Evolutionary conservation across 1,140 invertebrate species (phyloP).

Genomic region (Platyscapa corneri): DNA sequence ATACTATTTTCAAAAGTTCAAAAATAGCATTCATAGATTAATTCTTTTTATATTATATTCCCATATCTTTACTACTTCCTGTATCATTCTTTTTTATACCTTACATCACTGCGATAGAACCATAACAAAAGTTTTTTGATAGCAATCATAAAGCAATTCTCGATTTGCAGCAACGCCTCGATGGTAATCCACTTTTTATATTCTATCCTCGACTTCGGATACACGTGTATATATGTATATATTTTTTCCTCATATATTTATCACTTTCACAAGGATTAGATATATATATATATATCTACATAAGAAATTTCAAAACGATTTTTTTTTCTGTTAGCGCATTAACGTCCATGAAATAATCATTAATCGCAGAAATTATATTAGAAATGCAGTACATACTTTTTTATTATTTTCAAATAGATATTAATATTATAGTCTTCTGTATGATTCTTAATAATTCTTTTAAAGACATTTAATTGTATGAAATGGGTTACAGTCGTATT

Average conservation of each 20-base stretch:
- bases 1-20: neutral
- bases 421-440: no score
- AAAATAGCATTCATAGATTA: neutral
- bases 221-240: neutral
- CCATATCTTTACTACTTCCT: neutral
- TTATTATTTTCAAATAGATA: no score
- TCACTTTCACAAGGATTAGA: neutral
- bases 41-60: neutral
- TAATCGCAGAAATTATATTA: no score
- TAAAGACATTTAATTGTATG: no score
- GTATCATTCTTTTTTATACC: neutral
- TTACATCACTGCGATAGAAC: neutral
- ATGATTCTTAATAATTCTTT: no score
- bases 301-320: no score
- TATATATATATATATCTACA: no score
- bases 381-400: no score
- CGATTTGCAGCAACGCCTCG: neutral
- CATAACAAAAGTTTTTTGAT: neutral
- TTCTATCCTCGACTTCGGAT: neutral
- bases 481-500: no score
- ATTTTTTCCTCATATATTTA: neutral
- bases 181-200: neutral
- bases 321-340: no score
- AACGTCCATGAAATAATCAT: no score
- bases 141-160: neutral